Conservation (phyloP, 2,888 invertebrate genomes). For the Zygaena filipendulae region DNA sequence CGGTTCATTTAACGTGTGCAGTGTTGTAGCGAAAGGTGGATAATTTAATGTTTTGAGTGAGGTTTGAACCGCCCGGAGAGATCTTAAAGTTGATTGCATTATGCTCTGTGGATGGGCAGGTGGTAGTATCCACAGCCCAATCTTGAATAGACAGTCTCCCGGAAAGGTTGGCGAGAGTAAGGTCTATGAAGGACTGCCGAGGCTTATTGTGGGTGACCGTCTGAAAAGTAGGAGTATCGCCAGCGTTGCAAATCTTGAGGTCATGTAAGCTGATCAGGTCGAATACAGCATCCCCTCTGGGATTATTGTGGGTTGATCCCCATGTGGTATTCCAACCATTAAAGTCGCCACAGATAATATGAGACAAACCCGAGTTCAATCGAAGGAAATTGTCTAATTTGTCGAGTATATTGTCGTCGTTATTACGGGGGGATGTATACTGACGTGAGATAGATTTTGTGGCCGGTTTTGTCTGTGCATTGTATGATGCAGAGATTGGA, state of each 20-base stretch:
- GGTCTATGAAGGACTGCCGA: slow-evolving; percentile 10
- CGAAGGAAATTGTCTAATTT: slow-evolving; percentile 8
- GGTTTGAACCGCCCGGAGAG: no score
- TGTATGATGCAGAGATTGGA: slow-evolving; percentile 8
- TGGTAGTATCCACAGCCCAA: no score
- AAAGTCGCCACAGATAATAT: slow-evolving; percentile 17
- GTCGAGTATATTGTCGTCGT: slow-evolving; percentile 2
- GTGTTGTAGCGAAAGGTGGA: no score
- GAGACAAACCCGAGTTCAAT: background rate
- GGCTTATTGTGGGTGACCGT: slow-evolving; percentile 4
- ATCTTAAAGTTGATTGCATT: no score
- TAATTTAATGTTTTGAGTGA: no score
- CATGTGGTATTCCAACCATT: slow-evolving; percentile 19
- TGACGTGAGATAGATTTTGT: slow-evolving; percentile 3
- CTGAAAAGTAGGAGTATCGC: slow-evolving; percentile 10
- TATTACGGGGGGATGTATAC: slow-evolving; percentile 13
- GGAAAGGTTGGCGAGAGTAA: no score
- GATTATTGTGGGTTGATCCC: slow-evolving; percentile 13
- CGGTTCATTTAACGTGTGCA: no score
- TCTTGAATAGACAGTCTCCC: no score
- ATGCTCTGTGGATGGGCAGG: no score
- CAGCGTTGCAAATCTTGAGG: slow-evolving; percentile 11
- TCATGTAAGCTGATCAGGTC: slow-evolving; percentile 5
- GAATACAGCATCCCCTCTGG: slow-evolving; percentile 3
- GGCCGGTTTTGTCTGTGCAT: background rate